Evolutionary conservation across 2,113 vertebrate species (phyloP).

Genomic region (Candoia aspera): DNA sequence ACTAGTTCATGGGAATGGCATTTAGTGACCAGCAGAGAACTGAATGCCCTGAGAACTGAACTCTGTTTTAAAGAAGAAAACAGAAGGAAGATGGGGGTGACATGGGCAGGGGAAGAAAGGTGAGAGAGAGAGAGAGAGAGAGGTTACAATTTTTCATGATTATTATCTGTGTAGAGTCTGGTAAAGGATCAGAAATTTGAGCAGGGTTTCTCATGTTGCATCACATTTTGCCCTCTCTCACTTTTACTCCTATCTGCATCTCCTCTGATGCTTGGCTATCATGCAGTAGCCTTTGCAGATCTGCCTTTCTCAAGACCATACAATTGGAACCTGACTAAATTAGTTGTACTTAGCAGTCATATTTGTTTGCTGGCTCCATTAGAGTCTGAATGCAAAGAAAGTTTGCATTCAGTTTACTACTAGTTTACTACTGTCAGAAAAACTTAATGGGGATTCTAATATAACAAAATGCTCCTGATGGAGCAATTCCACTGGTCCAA

Average conservation of each 20-base stretch:
- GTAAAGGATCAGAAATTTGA: neutral
- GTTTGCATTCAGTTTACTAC: too few species aligned
- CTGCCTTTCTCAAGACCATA: neutral
- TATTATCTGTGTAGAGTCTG: neutral
- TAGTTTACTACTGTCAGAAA: neutral
- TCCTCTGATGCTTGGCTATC: neutral
- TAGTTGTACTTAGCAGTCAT: neutral
- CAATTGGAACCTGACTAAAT: neutral
- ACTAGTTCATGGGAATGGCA: neutral
- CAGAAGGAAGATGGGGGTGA: neutral
- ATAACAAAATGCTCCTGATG: neutral
- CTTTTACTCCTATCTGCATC: neutral
- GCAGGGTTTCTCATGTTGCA: neutral
- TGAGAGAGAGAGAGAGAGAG: neutral
- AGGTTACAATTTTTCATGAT: neutral
- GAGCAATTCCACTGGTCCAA: neutral
- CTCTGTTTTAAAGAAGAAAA: neutral
- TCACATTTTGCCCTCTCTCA: neutral
- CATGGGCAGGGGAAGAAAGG: neutral
- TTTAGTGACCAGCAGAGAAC: neutral
- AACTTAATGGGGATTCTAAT: neutral
- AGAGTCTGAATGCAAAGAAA: neutral
- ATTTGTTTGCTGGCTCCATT: neutral
- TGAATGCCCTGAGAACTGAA: neutral
- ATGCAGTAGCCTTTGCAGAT: neutral